These are phyloP conservation scores for Spea bombifrons DNA, from an alignment of 2,113 vertebrate species.

Conservation along the genomic window DNA sequence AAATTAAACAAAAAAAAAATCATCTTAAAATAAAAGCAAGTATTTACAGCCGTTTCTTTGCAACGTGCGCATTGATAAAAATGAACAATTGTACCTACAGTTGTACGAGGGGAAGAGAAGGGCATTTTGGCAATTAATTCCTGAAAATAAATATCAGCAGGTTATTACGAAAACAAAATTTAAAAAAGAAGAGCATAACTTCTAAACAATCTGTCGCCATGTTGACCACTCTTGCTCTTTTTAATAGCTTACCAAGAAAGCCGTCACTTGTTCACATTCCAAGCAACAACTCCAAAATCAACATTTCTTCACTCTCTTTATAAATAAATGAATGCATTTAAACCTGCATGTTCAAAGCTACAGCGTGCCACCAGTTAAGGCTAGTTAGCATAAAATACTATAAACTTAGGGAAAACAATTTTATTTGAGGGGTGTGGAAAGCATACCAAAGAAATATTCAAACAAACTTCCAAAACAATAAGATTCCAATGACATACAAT, in stretches of 20 bases:
- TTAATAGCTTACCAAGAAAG: slow-evolving; percentile 17
- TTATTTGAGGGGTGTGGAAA: slow-evolving; percentile 31
- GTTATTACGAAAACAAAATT: slow-evolving; percentile 76
- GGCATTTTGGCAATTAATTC: slow-evolving; percentile 83
- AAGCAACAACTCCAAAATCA: slow-evolving; percentile 13
- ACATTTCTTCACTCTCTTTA: slow-evolving; percentile 11
- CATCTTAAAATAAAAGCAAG: slow-evolving; percentile 57
- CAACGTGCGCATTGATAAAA: slow-evolving; percentile 84
- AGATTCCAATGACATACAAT: slow-evolving; percentile 34
- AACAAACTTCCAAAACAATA: slow-evolving; percentile 34
- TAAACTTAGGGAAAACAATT: slow-evolving; percentile 38
- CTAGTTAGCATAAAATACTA: slow-evolving; percentile 38
- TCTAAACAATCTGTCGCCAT: neutral
- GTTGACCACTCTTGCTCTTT: slow-evolving; percentile 5
- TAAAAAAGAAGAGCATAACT: slow-evolving; percentile 55
- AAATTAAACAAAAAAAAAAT: slow-evolving; percentile 61
- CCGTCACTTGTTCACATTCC: slow-evolving; percentile 32
- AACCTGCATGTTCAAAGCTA: slow-evolving; percentile 24
- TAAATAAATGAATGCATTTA: slow-evolving; percentile 34
- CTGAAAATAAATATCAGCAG: slow-evolving; percentile 88
- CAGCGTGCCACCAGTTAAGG: neutral
- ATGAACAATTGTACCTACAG: slow-evolving; percentile 90
- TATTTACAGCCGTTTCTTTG: slow-evolving; percentile 59
- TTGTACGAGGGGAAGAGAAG: slow-evolving; percentile 83
- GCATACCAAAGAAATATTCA: slow-evolving; percentile 23